phyloP scores from a whole-genome alignment of 2,888 invertebrate genomes.

The Drosophila seclusa region DNA sequence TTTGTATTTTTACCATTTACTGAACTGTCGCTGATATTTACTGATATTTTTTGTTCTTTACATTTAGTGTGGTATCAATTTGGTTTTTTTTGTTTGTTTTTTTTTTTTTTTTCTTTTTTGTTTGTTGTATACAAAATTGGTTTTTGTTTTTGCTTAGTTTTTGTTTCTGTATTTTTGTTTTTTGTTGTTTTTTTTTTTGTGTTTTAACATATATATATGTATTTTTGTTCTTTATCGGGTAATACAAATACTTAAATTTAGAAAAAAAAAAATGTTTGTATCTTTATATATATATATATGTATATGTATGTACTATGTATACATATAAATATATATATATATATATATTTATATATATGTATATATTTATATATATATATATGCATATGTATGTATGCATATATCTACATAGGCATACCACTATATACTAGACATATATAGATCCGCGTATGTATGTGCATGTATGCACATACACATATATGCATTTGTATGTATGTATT shows the following conservation, averaged over 20 bases:
- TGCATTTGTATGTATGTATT: constrained; percentile 21
- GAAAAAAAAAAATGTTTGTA: constrained; percentile 65
- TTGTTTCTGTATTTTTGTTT: constrained; percentile 36
- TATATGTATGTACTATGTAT: constrained; percentile 34
- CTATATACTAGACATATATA: constrained; percentile 8
- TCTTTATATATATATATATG: constrained; percentile 33
- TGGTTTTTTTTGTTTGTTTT: constrained; percentile 46
- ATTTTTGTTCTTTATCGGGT: constrained; percentile 60
- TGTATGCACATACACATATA: constrained; percentile 14
- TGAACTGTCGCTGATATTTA: constrained; percentile 70
- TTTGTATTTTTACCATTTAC: constrained; percentile 49
- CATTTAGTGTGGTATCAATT: constrained; percentile 47
- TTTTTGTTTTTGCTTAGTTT: constrained; percentile 52
- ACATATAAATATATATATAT: constrained; percentile 43
- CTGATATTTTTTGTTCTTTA: constrained; percentile 68
- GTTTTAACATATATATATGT: constrained; percentile 38
- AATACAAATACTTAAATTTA: constrained; percentile 76
- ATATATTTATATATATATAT: constrained; percentile 39
- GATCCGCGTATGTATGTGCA: not conserved
- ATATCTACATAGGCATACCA: constrained; percentile 18
- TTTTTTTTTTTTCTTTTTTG: constrained; percentile 30
- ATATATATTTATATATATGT: constrained; percentile 30
- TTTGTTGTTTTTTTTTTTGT: constrained; percentile 24
- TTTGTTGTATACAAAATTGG: constrained; percentile 65
- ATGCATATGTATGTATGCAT: constrained; percentile 29